These are phyloP conservation scores for Thymelicus lineola DNA, from an alignment of 2,888 invertebrate genomes.

Conservation along the genomic window DNA sequence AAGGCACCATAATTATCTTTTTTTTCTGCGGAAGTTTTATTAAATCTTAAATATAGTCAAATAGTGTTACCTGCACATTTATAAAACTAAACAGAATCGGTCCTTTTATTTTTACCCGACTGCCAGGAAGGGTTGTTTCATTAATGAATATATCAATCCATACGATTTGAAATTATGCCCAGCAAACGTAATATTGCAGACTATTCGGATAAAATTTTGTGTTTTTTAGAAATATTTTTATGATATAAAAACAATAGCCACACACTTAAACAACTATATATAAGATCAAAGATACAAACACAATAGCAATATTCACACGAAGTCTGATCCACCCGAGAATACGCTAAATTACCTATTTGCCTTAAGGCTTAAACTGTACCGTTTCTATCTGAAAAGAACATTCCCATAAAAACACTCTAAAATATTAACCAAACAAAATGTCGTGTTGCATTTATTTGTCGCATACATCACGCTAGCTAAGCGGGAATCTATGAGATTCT, in stretches of 20 bases:
- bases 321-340: no score
- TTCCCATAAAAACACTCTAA: conserved; percentile 31
- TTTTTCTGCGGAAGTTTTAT: background rate
- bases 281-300: background rate
- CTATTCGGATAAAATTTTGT: no score
- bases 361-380: background rate
- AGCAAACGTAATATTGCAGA: no score
- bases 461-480: conserved; percentile 52
- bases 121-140: no score
- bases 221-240: no score
- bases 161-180: no score
- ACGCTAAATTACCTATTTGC: background rate
- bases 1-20: background rate
- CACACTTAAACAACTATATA: no score
- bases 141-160: no score
- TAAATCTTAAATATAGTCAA: background rate
- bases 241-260: no score
- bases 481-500: conserved; percentile 73
- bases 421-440: conserved; percentile 36
- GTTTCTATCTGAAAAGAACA: conserved; percentile 30
- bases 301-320: background rate
- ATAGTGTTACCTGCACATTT: no score
- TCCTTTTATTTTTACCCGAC: no score
- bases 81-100: no score
- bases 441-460: conserved; percentile 49